Evolutionary conservation across 2,113 vertebrate genomes (phyloP).

Genomic region (Myotis brandtii): DNA sequence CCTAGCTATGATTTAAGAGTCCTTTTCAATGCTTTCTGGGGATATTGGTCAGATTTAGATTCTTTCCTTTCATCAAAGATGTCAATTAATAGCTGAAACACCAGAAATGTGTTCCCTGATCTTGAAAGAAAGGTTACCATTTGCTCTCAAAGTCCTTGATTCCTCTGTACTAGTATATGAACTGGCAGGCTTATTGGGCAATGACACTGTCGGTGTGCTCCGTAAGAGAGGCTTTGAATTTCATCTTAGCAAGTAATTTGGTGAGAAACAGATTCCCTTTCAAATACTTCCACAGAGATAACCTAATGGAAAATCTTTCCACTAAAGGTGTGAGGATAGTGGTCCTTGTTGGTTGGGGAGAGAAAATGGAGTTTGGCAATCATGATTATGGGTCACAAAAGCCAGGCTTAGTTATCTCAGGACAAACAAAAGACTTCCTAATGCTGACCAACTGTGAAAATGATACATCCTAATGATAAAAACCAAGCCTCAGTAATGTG

Average conservation of each 20-base stretch:
- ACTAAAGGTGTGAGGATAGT: background rate
- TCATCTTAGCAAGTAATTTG: conserved; percentile 41
- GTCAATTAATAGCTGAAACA: conserved; percentile 57
- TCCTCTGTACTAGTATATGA: conserved; percentile 36
- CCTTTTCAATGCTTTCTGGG: conserved; percentile 41
- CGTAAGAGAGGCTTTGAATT: background rate
- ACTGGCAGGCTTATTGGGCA: conserved; percentile 39
- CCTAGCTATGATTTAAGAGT: conserved; percentile 41
- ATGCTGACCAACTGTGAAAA: conserved; percentile 13
- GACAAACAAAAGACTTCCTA: background rate
- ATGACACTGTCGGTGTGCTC: conserved; percentile 40
- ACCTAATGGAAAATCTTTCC: background rate
- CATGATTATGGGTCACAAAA: background rate
- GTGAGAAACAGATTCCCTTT: conserved; percentile 41
- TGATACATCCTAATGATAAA: conserved; percentile 6
- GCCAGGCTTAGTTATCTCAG: background rate
- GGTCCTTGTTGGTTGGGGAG: background rate
- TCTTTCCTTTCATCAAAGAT: conserved; percentile 52
- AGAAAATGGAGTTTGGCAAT: background rate
- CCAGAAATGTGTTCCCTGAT: background rate
- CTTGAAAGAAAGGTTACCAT: conserved; percentile 58
- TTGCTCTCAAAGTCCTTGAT: conserved; percentile 45
- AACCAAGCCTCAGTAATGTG: background rate
- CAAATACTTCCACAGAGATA: conserved; percentile 38
- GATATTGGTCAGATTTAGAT: conserved; percentile 64